Base-by-base conservation (phyloP, 2,797 vertebrate genomes). In the Glossophaga mutica region DNA sequence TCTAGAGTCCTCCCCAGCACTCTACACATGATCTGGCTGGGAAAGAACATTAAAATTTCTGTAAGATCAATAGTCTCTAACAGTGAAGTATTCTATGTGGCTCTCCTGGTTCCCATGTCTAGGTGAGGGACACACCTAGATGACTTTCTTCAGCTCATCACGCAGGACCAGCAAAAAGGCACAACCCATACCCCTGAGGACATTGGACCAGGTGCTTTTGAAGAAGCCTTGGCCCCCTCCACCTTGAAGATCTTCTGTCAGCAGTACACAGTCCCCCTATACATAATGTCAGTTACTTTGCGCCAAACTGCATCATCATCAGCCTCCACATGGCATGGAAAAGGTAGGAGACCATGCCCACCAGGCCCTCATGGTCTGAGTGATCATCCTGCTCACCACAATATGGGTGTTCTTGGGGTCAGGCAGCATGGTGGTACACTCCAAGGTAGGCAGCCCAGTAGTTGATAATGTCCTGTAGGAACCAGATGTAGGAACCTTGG, bases 221-320 rank as follows among this genome's bases (percentile, higher is more conserved):
- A 99, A 99, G 98, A 99, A 99, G 98, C 99, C 79, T 98, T 98
- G 96, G 97, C 97, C 6, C 98, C 98, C 92, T 99, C 98, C 26
- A 99, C 98, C 10, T 96, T 98, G 37, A 98, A 98, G 83, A 99
- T 99, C 98, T 98, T 99, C 97, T 94, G 94, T 98, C 98, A 98
- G 98, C 99, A 99, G 98, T 99, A 98, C 57, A 98, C 73, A 32
- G 99, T 98, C 89, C 98, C 98, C 70, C 97, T 98, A 98, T 99
- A 99, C 99, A 98, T 99, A 95, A 99, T 99, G 86, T 99, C 98
- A 37, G 98, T 99, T 98, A 98, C 98, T 98, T 99, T 99, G 96
- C 98, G 98, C 55, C 99, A 99, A 98, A 98, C 98, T 99, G 99
- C 99, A 99, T 99, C 98, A 99, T 98, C 98, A 98, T 98, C 3